phyloP scores from a whole-genome alignment of 2,888 invertebrate genomes.

The Nephrotoma flavescens region DNA sequence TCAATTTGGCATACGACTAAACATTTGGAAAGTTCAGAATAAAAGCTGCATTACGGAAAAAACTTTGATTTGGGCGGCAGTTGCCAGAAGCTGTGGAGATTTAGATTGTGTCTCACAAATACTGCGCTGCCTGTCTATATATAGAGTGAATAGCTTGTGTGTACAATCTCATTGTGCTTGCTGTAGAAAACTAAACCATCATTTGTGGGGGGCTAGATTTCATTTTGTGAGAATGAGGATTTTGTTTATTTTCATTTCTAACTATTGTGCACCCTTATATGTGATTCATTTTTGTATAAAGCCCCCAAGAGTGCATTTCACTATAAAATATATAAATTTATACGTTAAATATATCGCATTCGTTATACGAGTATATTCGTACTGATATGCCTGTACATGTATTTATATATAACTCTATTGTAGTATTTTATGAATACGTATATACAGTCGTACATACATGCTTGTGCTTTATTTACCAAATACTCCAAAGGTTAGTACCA shows the following conservation, averaged over 20 bases:
- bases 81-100: too few relatives aligned
- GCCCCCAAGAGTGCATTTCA: constrained; percentile 35
- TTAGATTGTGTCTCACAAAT: too few relatives aligned
- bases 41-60: too few relatives aligned
- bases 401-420: neutral
- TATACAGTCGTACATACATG: neutral
- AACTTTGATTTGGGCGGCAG: too few relatives aligned
- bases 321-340: neutral
- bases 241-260: neutral
- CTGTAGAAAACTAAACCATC: neutral
- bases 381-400: neutral
- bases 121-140: too few relatives aligned
- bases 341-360: neutral
- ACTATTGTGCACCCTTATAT: constrained; percentile 14
- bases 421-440: neutral
- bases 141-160: too few relatives aligned
- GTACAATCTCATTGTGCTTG: too few relatives aligned
- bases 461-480: neutral
- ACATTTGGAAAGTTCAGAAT: too few relatives aligned
- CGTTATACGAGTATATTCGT: neutral
- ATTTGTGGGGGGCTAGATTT: neutral
- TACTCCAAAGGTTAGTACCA: neutral
- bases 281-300: constrained; percentile 35
- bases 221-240: neutral
- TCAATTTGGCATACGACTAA: too few relatives aligned